Conservation (phyloP, 2,113 vertebrate species). For the Chloropsis cyanopogon region DNA sequence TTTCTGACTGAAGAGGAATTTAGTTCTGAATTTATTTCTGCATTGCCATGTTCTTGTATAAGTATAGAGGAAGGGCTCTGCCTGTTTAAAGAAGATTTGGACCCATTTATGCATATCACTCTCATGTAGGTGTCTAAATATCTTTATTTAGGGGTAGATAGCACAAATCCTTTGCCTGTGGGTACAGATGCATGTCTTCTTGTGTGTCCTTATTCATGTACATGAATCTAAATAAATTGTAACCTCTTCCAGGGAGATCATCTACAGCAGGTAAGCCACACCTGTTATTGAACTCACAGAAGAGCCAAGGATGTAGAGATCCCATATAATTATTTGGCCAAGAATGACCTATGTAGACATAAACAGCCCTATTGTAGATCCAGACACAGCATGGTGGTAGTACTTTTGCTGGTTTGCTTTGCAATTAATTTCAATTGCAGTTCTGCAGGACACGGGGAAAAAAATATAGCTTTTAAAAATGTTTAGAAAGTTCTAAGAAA, state of each 20-base stretch:
- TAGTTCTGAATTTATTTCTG: background rate
- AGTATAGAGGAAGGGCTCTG: background rate
- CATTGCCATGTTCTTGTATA: background rate
- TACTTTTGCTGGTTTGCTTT: background rate
- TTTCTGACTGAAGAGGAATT: background rate
- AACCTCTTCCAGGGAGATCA: background rate
- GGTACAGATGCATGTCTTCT: background rate
- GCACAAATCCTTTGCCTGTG: background rate
- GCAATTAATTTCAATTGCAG: background rate
- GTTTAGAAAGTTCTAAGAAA: background rate
- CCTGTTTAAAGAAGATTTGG: background rate
- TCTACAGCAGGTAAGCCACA: background rate
- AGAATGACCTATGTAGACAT: background rate
- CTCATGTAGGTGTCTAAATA: background rate
- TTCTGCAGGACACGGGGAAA: background rate
- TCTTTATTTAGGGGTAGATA: background rate
- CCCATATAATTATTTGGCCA: background rate
- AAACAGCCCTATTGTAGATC: background rate
- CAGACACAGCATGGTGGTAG: background rate
- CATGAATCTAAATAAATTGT: background rate
- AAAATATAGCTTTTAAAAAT: background rate
- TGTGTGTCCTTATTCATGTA: background rate
- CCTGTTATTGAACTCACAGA: background rate
- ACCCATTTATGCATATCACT: background rate
- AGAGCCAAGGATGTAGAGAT: background rate